phyloP scores from a whole-genome alignment of 2,888 invertebrate species.

The Heliconius ismenius region DNA sequence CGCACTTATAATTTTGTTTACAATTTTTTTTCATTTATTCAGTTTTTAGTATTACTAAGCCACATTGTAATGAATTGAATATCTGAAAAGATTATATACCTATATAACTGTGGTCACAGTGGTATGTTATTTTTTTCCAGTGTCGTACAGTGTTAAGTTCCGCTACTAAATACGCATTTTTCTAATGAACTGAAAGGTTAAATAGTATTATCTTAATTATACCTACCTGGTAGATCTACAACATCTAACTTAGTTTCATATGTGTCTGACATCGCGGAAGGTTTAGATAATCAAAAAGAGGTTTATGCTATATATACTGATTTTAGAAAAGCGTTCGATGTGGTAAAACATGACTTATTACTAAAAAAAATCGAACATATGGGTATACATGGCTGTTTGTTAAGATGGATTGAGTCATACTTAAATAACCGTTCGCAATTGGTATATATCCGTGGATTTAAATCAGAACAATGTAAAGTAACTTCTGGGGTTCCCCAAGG shows the following conservation, averaged over 20 bases:
- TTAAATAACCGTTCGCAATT: background rate
- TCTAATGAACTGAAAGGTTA: too few species aligned
- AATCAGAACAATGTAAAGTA: background rate
- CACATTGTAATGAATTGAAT: background rate
- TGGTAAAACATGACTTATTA: background rate
- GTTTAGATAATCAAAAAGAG: background rate
- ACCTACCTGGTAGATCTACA: background rate
- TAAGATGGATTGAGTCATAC: background rate
- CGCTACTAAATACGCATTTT: too few species aligned
- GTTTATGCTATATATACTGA: background rate
- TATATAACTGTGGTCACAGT: too few species aligned
- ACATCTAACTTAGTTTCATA: background rate
- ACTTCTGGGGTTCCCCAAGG: background rate
- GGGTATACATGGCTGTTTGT: constrained; percentile 3
- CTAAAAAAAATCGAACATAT: too few species aligned
- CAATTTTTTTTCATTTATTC: constrained; percentile 28
- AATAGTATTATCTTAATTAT: too few species aligned
- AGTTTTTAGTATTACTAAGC: constrained; percentile 22
- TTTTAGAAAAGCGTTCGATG: background rate
- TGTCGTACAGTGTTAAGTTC: too few species aligned
- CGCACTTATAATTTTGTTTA: constrained; percentile 45
- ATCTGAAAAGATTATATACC: too few species aligned
- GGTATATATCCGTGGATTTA: background rate
- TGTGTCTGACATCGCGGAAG: background rate
- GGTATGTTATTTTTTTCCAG: too few species aligned